phyloP scores from a whole-genome alignment of 2,797 vertebrate species.

The Pangasius macronema region DNA sequence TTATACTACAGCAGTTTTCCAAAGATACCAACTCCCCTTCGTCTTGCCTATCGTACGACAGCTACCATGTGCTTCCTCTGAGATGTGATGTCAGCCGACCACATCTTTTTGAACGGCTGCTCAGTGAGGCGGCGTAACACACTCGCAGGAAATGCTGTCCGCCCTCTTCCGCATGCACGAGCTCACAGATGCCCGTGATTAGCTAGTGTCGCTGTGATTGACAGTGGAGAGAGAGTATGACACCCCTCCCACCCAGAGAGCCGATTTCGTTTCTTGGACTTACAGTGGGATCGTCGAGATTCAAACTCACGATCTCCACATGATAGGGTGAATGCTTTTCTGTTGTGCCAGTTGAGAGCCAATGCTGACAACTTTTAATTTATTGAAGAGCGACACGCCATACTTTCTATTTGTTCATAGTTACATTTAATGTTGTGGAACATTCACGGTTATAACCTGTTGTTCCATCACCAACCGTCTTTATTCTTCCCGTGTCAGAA shows the following conservation, averaged over 20 bases:
- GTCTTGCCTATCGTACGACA: too few species aligned
- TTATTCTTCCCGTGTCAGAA: not conserved
- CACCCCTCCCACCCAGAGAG: not conserved
- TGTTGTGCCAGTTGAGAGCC: not conserved
- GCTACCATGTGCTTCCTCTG: too few species aligned
- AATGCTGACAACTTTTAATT: not conserved
- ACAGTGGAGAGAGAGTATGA: not conserved
- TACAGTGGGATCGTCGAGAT: not conserved
- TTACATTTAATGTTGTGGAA: not conserved
- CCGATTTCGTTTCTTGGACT: not conserved
- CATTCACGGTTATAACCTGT: not conserved
- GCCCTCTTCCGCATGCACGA: not conserved
- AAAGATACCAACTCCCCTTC: too few species aligned
- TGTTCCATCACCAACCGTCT: not conserved
- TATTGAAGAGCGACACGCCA: not conserved
- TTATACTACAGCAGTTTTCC: not conserved
- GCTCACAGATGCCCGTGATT: not conserved
- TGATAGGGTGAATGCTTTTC: not conserved
- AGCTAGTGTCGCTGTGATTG: not conserved
- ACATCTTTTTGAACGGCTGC: not conserved
- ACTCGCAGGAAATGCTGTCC: not conserved
- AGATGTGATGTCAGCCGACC: too few species aligned
- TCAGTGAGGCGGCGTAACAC: not conserved
- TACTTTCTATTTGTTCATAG: not conserved
- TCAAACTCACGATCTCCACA: not conserved